Percentiles rank a stretch among this genome's conserved stretches.
Evolutionary conservation across 1,140 invertebrate genomes (phyloP).

Genomic region (Himalopsyche phryganea): DNA sequence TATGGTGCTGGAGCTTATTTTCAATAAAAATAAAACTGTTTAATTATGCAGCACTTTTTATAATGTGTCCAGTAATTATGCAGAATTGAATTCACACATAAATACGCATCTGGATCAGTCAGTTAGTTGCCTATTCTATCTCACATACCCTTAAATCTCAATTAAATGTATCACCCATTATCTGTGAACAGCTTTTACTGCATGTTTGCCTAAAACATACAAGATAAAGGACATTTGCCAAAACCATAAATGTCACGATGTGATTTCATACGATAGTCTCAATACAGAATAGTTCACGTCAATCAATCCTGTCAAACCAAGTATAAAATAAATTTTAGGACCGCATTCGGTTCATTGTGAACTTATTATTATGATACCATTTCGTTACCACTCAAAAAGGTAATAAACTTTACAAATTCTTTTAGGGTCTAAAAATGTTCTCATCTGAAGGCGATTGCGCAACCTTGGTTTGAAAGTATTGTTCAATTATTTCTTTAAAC

Average conservation of each 20-base stretch:
- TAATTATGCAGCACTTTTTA: too few relatives aligned
- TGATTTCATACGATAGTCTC: neutral
- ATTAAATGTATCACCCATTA: too few relatives aligned
- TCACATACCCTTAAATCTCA: too few relatives aligned
- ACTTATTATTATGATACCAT: conserved; percentile 36
- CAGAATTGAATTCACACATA: too few relatives aligned
- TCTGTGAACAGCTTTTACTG: conserved; percentile 7
- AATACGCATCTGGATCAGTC: too few relatives aligned
- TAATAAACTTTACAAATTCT: conserved; percentile 33
- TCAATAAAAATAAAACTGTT: too few relatives aligned
- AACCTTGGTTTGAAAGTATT: conserved; percentile 23
- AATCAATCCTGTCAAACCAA: conserved; percentile 55
- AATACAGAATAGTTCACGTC: too few relatives aligned
- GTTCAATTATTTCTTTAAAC: neutral
- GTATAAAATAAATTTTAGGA: conserved; percentile 52
- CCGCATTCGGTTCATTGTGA: conserved; percentile 24
- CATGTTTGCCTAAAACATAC: neutral
- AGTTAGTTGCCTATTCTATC: too few relatives aligned
- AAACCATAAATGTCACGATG: conserved; percentile 7
- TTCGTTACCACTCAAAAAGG: conserved; percentile 47
- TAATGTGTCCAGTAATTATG: too few relatives aligned
- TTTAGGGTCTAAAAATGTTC: conserved; percentile 3
- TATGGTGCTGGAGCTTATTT: too few relatives aligned
- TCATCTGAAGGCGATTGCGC: conserved; percentile 2
- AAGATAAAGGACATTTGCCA: neutral